Evolutionary conservation across 2,113 vertebrate genomes (phyloP).

Genomic region (Plecotus auritus): DNA sequence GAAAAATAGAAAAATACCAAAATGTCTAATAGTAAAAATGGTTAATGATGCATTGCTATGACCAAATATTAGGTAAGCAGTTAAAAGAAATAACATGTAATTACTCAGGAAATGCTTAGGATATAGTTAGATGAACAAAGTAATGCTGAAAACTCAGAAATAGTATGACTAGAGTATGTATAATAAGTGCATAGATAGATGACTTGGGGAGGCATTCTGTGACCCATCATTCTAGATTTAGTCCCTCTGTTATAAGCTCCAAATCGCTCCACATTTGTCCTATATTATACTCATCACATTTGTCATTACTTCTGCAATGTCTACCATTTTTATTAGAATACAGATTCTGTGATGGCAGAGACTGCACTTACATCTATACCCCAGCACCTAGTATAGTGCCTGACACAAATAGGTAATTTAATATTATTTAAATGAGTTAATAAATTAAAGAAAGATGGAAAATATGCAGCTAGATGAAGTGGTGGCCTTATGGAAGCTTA

Average conservation of each 20-base stretch:
- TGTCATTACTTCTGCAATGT: background rate
- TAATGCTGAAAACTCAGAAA: background rate
- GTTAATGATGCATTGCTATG: background rate
- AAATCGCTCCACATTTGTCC: background rate
- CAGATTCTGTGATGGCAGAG: background rate
- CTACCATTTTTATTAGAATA: background rate
- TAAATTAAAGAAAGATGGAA: background rate
- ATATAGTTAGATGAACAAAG: background rate
- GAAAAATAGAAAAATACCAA: background rate
- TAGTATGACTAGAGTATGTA: background rate
- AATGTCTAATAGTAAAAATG: background rate
- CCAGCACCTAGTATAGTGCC: background rate
- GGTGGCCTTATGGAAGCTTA: background rate
- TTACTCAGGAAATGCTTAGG: background rate
- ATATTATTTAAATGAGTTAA: background rate
- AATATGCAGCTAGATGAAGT: background rate
- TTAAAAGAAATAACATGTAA: slow-evolving; percentile 5
- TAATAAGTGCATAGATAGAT: background rate
- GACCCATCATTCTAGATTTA: background rate
- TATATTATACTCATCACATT: background rate
- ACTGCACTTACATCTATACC: background rate
- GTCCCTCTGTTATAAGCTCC: background rate
- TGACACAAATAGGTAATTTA: background rate
- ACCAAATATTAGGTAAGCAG: slow-evolving; percentile 1
- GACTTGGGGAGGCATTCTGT: background rate